Conservation (phyloP, 2,113 vertebrate species). For the Chaetorhynchus papuensis region DNA sequence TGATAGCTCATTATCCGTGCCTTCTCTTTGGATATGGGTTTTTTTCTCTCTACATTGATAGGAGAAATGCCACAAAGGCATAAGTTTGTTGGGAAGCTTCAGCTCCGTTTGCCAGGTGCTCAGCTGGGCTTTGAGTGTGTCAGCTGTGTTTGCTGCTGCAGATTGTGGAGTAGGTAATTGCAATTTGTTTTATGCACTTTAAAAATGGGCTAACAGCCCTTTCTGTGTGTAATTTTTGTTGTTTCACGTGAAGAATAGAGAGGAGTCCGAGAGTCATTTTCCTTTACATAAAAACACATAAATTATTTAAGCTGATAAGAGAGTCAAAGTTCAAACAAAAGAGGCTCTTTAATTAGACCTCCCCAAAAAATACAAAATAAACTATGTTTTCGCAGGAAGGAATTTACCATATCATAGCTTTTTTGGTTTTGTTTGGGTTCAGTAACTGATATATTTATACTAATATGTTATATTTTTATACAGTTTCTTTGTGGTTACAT, state of each 20-base stretch:
- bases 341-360: background rate
- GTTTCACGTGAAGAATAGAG: background rate
- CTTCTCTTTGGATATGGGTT: background rate
- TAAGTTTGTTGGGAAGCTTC: background rate
- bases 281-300: background rate
- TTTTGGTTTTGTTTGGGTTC: background rate
- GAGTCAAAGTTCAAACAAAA: background rate
- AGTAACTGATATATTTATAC: background rate
- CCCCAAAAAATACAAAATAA: background rate
- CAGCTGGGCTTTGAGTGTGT: background rate
- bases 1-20: background rate
- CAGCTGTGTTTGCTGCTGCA: background rate
- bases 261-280: background rate
- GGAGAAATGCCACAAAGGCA: background rate
- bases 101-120: background rate
- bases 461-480: background rate
- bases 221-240: background rate
- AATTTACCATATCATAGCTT: background rate
- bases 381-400: rapidly evolving
- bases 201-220: background rate
- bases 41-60: background rate
- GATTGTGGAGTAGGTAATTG: background rate
- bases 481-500: background rate
- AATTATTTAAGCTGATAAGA: background rate
- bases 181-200: background rate